Conservation (phyloP, 1,140 invertebrate genomes). For the Pachypsylla venusta region DNA sequence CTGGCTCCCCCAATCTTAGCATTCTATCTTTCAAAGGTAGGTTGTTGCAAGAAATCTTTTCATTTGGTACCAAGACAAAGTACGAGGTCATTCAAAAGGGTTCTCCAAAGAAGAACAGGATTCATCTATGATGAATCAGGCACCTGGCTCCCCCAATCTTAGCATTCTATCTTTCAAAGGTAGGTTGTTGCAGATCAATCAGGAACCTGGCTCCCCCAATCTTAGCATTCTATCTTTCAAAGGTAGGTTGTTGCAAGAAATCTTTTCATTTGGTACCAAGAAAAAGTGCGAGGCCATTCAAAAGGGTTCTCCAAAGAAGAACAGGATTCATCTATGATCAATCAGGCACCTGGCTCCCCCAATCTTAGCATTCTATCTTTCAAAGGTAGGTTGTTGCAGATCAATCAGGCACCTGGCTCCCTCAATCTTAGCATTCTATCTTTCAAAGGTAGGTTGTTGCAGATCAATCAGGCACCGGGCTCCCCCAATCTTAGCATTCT, state of each 20-base stretch:
- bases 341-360: slow-evolving; percentile 70
- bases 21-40: slow-evolving; percentile 77
- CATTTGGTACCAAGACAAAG: slow-evolving; percentile 46
- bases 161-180: slow-evolving; percentile 82
- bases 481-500: too few relatives aligned
- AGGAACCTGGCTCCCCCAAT: slow-evolving; percentile 65
- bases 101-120: slow-evolving; percentile 63
- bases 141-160: slow-evolving; percentile 69
- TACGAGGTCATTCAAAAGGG: slow-evolving; percentile 42
- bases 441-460: slow-evolving; percentile 60
- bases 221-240: slow-evolving; percentile 81
- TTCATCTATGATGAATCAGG: slow-evolving; percentile 68
- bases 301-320: slow-evolving; percentile 61
- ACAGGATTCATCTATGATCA: slow-evolving; percentile 65
- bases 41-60: too few relatives aligned
- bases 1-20: slow-evolving; percentile 68
- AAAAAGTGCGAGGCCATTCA: slow-evolving; percentile 41
- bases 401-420: slow-evolving; percentile 65
- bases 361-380: slow-evolving; percentile 78
- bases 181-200: slow-evolving; percentile 32
- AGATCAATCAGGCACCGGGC: too few relatives aligned
- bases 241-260: too few relatives aligned
- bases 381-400: slow-evolving; percentile 38
- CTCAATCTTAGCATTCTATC: slow-evolving; percentile 75
- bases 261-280: slow-evolving; percentile 60